Evolutionary conservation across 2,797 vertebrate species (phyloP).

Genomic region (Ceryle rudis): DNA sequence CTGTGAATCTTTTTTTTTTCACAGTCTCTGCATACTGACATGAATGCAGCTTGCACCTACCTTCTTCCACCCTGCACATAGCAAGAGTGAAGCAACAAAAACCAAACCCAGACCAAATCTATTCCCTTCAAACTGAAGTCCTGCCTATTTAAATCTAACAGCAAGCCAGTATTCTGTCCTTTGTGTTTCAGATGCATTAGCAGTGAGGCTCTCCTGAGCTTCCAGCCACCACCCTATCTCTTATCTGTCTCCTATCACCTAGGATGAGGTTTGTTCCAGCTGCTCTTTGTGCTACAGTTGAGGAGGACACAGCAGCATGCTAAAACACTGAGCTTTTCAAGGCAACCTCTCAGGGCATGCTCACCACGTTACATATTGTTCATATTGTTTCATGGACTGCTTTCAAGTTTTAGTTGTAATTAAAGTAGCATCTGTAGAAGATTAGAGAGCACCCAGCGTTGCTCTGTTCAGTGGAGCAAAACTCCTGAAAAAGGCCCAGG

Average conservation of each 20-base stretch:
- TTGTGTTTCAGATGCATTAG: background rate
- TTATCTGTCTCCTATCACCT: background rate
- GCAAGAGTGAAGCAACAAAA: background rate
- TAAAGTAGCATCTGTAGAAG: conserved; percentile 21
- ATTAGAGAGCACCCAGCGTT: background rate
- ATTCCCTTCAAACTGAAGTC: background rate
- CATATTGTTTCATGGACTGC: background rate
- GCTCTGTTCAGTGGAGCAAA: background rate
- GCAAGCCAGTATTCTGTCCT: background rate
- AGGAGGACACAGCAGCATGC: background rate
- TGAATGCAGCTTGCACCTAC: background rate
- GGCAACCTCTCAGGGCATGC: background rate
- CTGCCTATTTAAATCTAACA: background rate
- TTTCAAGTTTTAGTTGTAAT: conserved; percentile 50
- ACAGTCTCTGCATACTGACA: background rate
- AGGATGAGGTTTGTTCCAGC: background rate
- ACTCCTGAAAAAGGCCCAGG: background rate
- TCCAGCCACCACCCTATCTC: background rate
- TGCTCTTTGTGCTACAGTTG: background rate
- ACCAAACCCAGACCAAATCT: background rate
- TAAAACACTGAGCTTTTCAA: background rate
- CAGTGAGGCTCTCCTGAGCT: background rate
- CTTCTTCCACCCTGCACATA: background rate
- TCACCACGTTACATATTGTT: background rate
- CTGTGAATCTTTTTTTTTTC: background rate